phyloP scores from a whole-genome alignment of 2,888 invertebrate genomes.

The Nomada ferruginata region DNA sequence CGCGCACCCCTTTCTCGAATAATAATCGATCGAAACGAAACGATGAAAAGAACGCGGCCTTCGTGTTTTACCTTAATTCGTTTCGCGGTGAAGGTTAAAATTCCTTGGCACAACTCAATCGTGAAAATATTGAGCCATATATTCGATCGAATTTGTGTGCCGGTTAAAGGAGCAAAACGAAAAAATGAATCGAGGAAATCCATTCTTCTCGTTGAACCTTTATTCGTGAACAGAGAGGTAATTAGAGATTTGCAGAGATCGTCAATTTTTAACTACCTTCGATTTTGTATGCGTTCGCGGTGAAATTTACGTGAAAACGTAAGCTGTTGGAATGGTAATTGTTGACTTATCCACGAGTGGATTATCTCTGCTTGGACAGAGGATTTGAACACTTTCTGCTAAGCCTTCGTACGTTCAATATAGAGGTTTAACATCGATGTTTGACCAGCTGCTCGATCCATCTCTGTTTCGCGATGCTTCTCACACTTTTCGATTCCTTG shows the following conservation, averaged over 20 bases:
- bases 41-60: neutral
- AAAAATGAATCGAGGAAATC: neutral
- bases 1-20: no score
- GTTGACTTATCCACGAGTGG: neutral
- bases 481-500: slow-evolving; percentile 9
- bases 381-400: neutral
- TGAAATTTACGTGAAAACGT: neutral
- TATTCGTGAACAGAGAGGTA: neutral
- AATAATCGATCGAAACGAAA: neutral
- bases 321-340: neutral
- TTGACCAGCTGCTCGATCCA: slow-evolving; percentile 5
- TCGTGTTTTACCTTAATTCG: neutral
- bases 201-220: slow-evolving; percentile 6
- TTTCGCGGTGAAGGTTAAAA: neutral
- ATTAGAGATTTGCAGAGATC: neutral
- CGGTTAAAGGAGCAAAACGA: no score
- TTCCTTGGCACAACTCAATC: neutral
- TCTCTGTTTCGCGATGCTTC: neutral
- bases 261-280: no score
- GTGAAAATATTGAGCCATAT: no score
- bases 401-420: neutral
- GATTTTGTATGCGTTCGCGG: no score
- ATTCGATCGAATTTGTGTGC: no score
- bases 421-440: neutral
- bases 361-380: neutral